These are phyloP conservation scores for Netelia virgata DNA, from an alignment of 2,888 invertebrate genomes.

Conservation along the genomic window DNA sequence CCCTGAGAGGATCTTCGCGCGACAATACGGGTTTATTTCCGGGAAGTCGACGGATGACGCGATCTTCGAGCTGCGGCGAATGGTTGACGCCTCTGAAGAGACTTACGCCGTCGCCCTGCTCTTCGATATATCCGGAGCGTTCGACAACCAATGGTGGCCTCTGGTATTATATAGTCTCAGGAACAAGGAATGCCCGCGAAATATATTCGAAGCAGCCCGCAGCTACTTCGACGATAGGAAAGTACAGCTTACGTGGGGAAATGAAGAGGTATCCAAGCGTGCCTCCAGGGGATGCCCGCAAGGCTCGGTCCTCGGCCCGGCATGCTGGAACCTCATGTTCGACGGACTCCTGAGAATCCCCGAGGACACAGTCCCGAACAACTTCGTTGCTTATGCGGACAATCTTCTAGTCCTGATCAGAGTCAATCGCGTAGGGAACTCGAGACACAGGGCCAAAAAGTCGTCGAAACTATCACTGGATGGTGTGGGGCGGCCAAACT, in stretches of 20 bases:
- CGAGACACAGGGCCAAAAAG: too few species aligned
- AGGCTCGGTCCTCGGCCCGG: slow-evolving; percentile 68
- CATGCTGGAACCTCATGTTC: slow-evolving; percentile 69
- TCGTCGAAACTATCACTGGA: neutral
- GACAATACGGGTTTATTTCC: slow-evolving; percentile 62
- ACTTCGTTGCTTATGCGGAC: slow-evolving; percentile 66
- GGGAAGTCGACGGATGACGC: slow-evolving; percentile 63
- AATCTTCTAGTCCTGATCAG: slow-evolving; percentile 29
- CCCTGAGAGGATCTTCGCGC: slow-evolving; percentile 1
- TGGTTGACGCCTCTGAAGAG: slow-evolving; percentile 6
- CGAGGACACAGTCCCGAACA: slow-evolving; percentile 1
- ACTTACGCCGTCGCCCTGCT: slow-evolving; percentile 47
- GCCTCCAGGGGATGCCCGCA: slow-evolving; percentile 60
- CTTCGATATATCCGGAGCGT: slow-evolving; percentile 70
- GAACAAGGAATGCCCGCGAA: too few species aligned
- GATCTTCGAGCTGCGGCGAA: slow-evolving; percentile 35
- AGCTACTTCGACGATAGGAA: slow-evolving; percentile 38
- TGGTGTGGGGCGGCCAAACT: too few species aligned
- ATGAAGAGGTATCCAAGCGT: slow-evolving; percentile 4
- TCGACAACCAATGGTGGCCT: slow-evolving; percentile 59
- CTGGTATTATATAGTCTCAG: too few species aligned
- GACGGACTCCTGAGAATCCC: slow-evolving; percentile 59
- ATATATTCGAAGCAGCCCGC: slow-evolving; percentile 33
- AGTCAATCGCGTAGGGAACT: too few species aligned
- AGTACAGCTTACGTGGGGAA: neutral